A percentile compares a stretch with the other conserved stretches of the same genome.
These are phyloP conservation scores for Scolopax bukidnonensis DNA, from an alignment of 2,797 vertebrate genomes.

Conservation along the genomic window DNA sequence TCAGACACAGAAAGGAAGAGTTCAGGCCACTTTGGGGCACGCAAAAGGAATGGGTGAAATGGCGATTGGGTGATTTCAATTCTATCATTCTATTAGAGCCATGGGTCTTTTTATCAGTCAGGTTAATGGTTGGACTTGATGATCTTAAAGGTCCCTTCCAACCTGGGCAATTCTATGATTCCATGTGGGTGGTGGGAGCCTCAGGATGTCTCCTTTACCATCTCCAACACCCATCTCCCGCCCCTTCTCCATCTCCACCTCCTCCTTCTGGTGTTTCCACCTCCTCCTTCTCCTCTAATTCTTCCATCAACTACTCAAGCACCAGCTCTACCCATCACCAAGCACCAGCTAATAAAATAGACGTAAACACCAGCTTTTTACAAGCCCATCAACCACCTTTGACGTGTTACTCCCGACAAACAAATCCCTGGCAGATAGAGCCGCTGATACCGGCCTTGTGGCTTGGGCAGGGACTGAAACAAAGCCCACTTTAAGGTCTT, in stretches of 20 bases:
- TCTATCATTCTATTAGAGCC: no score
- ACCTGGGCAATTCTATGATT: no score
- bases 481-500: neutral
- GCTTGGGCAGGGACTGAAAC: neutral
- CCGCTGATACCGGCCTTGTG: neutral
- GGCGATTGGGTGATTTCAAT: no score
- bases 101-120: no score
- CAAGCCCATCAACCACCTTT: neutral
- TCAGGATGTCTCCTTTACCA: rapidly evolving
- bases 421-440: neutral
- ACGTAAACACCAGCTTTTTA: neutral
- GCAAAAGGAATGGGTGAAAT: rapidly evolving
- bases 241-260: neutral
- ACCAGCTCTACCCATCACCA: neutral
- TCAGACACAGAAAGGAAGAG: neutral
- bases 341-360: neutral
- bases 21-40: neutral
- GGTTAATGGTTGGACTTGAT: no score
- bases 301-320: rapidly evolving
- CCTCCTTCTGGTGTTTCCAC: neutral
- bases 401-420: rapidly evolving
- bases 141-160: no score
- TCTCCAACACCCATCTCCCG: rapidly evolving
- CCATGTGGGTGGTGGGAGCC: neutral
- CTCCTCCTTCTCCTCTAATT: neutral